phyloP scores from a whole-genome alignment of 2,113 vertebrate species.

The Dissostichus mawsoni region DNA sequence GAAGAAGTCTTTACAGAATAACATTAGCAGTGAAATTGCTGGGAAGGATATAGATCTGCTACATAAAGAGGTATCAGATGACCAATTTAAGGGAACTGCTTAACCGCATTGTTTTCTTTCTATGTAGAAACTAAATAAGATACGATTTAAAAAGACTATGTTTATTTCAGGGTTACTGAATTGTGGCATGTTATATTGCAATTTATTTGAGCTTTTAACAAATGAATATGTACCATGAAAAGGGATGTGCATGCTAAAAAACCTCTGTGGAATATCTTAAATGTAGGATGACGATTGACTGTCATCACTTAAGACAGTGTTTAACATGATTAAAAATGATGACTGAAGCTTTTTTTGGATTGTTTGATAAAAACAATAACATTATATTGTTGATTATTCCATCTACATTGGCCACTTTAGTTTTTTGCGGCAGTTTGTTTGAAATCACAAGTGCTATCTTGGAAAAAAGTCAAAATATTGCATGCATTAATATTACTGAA shows the following conservation, averaged over 20 bases:
- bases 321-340: constrained; percentile 7
- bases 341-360: not conserved
- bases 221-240: too few species aligned
- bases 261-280: constrained; percentile 29
- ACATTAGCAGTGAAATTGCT: not conserved
- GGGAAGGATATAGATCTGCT: not conserved
- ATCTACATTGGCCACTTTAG: not conserved
- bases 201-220: too few species aligned
- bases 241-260: not conserved
- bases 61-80: too few species aligned
- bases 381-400: not conserved
- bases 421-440: not conserved
- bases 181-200: too few species aligned
- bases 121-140: too few species aligned
- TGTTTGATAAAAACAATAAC: not conserved
- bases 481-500: not conserved
- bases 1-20: not conserved
- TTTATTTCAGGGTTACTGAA: too few species aligned
- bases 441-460: not conserved
- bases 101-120: too few species aligned
- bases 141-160: too few species aligned
- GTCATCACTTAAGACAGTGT: not conserved
- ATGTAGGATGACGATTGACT: constrained; percentile 3
- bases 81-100: too few species aligned
- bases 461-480: not conserved